Evolutionary conservation across 2,888 invertebrate species (phyloP).

Genomic region (Drosophila gaucha): DNA sequence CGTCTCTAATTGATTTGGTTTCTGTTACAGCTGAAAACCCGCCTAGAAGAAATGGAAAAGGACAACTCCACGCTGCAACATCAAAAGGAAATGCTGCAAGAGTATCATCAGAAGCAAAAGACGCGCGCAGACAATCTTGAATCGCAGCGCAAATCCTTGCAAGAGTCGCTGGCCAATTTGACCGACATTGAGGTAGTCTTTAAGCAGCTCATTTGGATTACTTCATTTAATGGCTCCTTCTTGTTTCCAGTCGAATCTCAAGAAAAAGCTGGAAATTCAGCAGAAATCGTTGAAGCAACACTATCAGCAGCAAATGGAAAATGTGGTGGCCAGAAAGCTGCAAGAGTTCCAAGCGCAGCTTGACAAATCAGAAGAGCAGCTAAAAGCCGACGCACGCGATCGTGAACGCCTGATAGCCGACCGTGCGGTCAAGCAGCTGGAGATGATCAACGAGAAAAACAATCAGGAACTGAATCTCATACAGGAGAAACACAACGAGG

Average conservation of each 20-base stretch:
- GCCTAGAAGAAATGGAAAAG: slow-evolving; percentile 87
- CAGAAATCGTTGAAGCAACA: slow-evolving; percentile 89
- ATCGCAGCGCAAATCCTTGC: slow-evolving; percentile 86
- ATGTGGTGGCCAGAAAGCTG: slow-evolving; percentile 90
- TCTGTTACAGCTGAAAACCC: slow-evolving; percentile 83
- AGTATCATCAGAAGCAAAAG: slow-evolving; percentile 86
- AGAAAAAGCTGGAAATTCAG: slow-evolving; percentile 87
- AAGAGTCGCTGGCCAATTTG: slow-evolving; percentile 85
- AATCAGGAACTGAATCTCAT: slow-evolving; percentile 90
- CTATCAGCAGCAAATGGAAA: slow-evolving; percentile 93
- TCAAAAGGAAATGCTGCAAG: slow-evolving; percentile 85
- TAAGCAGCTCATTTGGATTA: no score
- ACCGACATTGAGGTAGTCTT: slow-evolving; percentile 87
- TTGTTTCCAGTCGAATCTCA: slow-evolving; percentile 84
- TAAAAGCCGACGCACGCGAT: slow-evolving; percentile 88
- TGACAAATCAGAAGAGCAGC: slow-evolving; percentile 88
- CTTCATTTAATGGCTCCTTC: neutral
- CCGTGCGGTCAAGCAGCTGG: slow-evolving; percentile 89
- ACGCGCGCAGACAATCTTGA: slow-evolving; percentile 85
- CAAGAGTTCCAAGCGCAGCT: slow-evolving; percentile 91
- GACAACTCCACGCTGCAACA: slow-evolving; percentile 86
- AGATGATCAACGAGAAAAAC: slow-evolving; percentile 90
- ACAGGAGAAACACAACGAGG: slow-evolving; percentile 92
- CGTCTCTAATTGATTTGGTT: no score
- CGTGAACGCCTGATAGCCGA: slow-evolving; percentile 89